A percentile compares a stretch with the other conserved stretches of the same genome.
phyloP scores from a whole-genome alignment of 2,113 vertebrate genomes.

The Solea senegalensis region DNA sequence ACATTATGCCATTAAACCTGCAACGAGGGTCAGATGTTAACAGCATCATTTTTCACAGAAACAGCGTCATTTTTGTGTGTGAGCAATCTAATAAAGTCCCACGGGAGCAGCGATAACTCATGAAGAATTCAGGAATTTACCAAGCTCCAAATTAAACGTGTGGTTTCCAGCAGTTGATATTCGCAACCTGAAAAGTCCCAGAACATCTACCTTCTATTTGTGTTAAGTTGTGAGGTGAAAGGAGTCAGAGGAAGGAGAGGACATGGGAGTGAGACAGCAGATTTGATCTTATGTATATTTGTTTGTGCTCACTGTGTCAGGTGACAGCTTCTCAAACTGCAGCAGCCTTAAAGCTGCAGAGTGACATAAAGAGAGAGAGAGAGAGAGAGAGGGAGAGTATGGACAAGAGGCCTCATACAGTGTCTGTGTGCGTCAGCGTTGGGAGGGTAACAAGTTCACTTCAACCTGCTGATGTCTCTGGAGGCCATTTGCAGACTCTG shows the following conservation, averaged over 20 bases:
- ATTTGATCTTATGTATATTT: conserved; percentile 25
- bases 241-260: neutral
- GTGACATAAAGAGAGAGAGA: conserved; percentile 35
- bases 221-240: neutral
- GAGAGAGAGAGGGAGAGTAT: conserved; percentile 23
- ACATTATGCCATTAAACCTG: neutral
- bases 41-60: conserved; percentile 16
- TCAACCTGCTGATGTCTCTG: conserved; percentile 43
- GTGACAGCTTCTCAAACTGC: conserved; percentile 54
- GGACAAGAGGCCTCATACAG: conserved; percentile 13
- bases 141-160: neutral
- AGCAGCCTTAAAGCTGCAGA: conserved; percentile 59
- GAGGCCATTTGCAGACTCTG: conserved; percentile 28
- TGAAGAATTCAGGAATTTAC: neutral
- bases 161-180: neutral
- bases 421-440: conserved; percentile 20
- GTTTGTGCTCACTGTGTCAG: conserved; percentile 53
- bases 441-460: conserved; percentile 45
- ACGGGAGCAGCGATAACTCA: neutral
- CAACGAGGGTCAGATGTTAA: conserved; percentile 11
- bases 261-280: conserved; percentile 9
- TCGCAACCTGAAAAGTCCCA: neutral
- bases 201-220: neutral
- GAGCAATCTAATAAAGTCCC: neutral
- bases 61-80: neutral